phyloP scores from a whole-genome alignment of 2,888 invertebrate species.

The Thysanoteuthis rhombus region DNA sequence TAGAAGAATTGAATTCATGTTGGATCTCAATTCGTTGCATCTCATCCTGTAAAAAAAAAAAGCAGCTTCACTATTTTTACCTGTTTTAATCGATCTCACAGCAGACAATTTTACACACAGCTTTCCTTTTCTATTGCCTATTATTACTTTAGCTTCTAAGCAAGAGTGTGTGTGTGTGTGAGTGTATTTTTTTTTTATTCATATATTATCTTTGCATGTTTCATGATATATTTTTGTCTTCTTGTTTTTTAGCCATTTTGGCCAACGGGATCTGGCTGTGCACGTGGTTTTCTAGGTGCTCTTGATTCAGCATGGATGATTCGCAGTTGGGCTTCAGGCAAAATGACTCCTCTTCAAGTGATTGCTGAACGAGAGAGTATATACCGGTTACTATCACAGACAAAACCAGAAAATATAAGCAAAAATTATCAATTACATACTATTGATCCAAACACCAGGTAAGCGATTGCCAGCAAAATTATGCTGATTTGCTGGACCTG shows the following conservation, averaged over 20 bases:
- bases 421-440: slow-evolving; percentile 78
- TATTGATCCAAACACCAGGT: slow-evolving; percentile 73
- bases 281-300: slow-evolving; percentile 93
- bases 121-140: too few species aligned
- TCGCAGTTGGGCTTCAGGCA: slow-evolving; percentile 80
- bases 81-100: too few species aligned
- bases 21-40: too few species aligned
- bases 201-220: too few species aligned
- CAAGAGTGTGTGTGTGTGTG: too few species aligned
- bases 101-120: too few species aligned
- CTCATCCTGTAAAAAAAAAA: too few species aligned
- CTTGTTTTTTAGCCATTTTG: slow-evolving; percentile 79
- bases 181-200: too few species aligned
- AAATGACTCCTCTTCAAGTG: slow-evolving; percentile 79
- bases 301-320: slow-evolving; percentile 97
- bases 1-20: too few species aligned
- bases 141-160: too few species aligned
- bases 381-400: slow-evolving; percentile 88
- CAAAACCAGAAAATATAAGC: slow-evolving; percentile 94
- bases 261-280: slow-evolving; percentile 99
- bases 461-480: slow-evolving; percentile 60
- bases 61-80: too few species aligned
- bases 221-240: background rate
- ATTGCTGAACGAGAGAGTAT: slow-evolving; percentile 94
- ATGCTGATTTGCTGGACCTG: too few species aligned